Percentiles rank a stretch among this genome's conserved stretches.
phyloP scores from a whole-genome alignment of 2,797 vertebrate species.

The Sebastes miniatus region DNA sequence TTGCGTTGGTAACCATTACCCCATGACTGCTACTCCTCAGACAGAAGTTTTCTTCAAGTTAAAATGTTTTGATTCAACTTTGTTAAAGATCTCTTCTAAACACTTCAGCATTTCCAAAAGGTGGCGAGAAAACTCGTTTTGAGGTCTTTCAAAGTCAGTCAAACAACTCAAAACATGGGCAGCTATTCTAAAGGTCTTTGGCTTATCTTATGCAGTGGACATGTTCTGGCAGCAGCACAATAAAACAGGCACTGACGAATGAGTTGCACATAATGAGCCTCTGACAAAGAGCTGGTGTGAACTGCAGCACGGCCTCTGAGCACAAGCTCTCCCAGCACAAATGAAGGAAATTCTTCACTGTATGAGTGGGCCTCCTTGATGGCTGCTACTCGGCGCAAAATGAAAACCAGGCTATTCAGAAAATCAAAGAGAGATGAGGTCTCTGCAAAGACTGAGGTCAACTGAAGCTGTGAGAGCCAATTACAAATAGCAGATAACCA shows the following conservation, averaged over 20 bases:
- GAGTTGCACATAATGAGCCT: conserved; percentile 47
- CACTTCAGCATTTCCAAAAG: not conserved
- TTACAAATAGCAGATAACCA: not conserved
- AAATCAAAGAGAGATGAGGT: conserved; percentile 5
- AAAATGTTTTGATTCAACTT: not conserved
- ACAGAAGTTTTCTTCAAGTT: not conserved
- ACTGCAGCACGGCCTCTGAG: conserved; percentile 46
- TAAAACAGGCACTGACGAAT: conserved; percentile 44
- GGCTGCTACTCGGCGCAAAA: conserved; percentile 29
- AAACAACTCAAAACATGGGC: conserved; percentile 28
- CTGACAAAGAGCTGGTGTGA: conserved; percentile 71
- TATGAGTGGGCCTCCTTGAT: conserved; percentile 62
- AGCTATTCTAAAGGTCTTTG: conserved; percentile 22
- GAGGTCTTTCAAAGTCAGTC: conserved; percentile 12
- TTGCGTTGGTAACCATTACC: not conserved
- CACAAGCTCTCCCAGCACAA: conserved; percentile 62
- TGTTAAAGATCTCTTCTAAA: not conserved
- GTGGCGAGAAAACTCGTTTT: not conserved
- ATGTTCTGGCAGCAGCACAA: conserved; percentile 55
- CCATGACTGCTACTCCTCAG: not conserved
- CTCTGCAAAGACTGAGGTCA: not conserved
- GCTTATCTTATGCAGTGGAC: conserved; percentile 37
- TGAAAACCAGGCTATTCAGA: conserved; percentile 53
- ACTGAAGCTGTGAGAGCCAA: not conserved
- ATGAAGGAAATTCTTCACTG: conserved; percentile 78